A percentile compares a stretch with the other conserved stretches of the same genome.
phyloP scores from a whole-genome alignment of 2,888 invertebrate species.

The Mesoligia furuncula region DNA sequence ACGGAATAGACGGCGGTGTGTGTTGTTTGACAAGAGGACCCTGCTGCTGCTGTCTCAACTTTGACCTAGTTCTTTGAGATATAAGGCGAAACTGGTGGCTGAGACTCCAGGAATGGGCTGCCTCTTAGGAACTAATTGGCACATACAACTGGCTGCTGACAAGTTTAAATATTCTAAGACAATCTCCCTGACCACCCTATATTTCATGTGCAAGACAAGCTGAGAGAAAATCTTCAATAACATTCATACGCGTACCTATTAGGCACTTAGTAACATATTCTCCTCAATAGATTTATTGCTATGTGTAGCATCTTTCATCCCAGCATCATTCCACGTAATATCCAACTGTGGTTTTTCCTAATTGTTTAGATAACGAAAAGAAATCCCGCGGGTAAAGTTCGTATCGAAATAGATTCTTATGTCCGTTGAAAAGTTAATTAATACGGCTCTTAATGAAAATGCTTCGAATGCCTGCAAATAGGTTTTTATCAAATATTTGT shows the following conservation, averaged over 20 bases:
- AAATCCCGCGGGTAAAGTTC: conserved; percentile 1
- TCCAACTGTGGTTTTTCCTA: background rate
- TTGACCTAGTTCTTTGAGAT: too few species aligned
- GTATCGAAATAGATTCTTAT: conserved; percentile 49
- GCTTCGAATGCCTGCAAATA: conserved; percentile 33
- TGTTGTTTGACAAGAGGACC: background rate
- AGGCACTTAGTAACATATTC: background rate
- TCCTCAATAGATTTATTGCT: background rate
- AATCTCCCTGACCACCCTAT: background rate
- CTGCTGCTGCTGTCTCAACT: background rate
- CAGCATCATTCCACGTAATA: background rate
- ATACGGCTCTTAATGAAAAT: conserved; percentile 52
- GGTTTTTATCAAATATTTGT: conserved; percentile 45
- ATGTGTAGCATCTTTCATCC: background rate
- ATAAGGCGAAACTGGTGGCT: background rate
- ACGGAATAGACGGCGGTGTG: background rate
- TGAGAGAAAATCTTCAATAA: background rate
- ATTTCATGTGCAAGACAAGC: background rate
- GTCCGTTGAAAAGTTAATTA: conserved; percentile 47
- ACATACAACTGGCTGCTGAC: background rate
- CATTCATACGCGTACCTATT: background rate
- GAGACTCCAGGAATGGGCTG: background rate
- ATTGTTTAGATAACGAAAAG: conserved; percentile 5
- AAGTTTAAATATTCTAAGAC: background rate
- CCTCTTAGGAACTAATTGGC: background rate